Conservation (phyloP, 2,113 vertebrate species). For the Ptyas mucosa region DNA sequence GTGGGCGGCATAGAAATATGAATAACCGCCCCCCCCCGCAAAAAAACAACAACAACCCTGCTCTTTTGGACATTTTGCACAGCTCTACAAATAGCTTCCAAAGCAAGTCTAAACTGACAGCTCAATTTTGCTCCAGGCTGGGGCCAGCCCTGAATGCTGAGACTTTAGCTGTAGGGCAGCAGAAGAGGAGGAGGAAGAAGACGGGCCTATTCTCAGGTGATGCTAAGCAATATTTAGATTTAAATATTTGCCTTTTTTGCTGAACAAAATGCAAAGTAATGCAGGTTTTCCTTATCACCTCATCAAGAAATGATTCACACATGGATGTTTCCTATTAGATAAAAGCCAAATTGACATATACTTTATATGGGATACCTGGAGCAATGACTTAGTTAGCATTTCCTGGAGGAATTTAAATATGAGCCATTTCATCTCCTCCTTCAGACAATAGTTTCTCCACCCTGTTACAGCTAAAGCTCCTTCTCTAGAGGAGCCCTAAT, state of each 20-base stretch:
- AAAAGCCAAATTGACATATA: neutral
- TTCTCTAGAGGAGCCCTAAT: neutral
- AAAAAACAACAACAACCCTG: too few relatives aligned
- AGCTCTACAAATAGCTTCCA: neutral
- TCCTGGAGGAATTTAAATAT: neutral
- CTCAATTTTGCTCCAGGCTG: neutral
- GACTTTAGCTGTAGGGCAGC: neutral
- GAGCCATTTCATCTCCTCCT: neutral
- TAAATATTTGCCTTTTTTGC: neutral
- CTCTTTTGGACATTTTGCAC: neutral
- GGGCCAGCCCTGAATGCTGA: neutral
- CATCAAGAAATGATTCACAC: neutral
- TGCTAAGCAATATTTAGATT: rapidly evolving
- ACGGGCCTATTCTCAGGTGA: neutral
- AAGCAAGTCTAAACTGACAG: neutral
- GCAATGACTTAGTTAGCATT: neutral
- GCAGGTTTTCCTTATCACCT: neutral
- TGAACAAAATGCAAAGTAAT: neutral
- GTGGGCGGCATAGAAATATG: too few relatives aligned
- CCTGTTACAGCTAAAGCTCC: too few relatives aligned
- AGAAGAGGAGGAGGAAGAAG: neutral
- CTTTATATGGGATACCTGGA: neutral
- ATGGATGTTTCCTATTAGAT: neutral
- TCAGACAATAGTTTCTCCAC: neutral
- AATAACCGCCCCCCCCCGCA: too few relatives aligned